Percentiles rank a stretch among this genome's conserved stretches.
phyloP scores from a whole-genome alignment of 2,888 invertebrate species.

The Pyrochroa serraticornis region DNA sequence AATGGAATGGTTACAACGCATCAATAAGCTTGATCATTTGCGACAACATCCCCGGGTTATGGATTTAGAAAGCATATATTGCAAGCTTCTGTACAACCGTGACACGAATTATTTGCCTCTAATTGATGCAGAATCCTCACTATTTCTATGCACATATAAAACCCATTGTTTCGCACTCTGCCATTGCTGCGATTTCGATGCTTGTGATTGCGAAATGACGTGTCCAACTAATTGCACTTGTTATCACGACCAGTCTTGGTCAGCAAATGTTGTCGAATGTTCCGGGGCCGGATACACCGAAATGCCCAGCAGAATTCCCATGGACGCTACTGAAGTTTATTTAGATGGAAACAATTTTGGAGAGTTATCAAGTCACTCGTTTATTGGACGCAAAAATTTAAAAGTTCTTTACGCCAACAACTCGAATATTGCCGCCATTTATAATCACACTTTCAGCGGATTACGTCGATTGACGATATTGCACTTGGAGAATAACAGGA shows the following conservation, averaged over 20 bases:
- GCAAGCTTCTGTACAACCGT: constrained; percentile 84
- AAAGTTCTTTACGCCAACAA: constrained; percentile 87
- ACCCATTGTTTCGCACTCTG: constrained; percentile 93
- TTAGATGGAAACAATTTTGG: constrained; percentile 91
- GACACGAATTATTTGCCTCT: constrained; percentile 85
- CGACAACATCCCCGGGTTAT: constrained; percentile 89
- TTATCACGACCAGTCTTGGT: constrained; percentile 93
- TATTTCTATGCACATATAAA: constrained; percentile 91
- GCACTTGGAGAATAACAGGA: constrained; percentile 86
- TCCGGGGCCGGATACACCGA: constrained; percentile 79
- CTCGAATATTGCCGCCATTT: constrained; percentile 82
- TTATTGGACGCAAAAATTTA: constrained; percentile 90
- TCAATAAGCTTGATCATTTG: constrained; percentile 82
- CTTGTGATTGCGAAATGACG: constrained; percentile 97
- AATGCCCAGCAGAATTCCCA: constrained; percentile 87
- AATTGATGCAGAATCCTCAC: constrained; percentile 84
- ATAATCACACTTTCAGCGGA: constrained; percentile 91
- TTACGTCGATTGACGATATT: constrained; percentile 78
- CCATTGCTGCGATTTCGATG: constrained; percentile 95
- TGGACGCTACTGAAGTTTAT: constrained; percentile 95
- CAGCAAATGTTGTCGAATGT: constrained; percentile 91
- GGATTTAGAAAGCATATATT: constrained; percentile 89
- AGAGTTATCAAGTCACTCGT: constrained; percentile 85
- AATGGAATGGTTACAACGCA: constrained; percentile 93
- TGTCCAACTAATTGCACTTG: constrained; percentile 94